These are phyloP conservation scores for Meganola albula DNA, from an alignment of 2,888 invertebrate genomes.

Conservation along the genomic window DNA sequence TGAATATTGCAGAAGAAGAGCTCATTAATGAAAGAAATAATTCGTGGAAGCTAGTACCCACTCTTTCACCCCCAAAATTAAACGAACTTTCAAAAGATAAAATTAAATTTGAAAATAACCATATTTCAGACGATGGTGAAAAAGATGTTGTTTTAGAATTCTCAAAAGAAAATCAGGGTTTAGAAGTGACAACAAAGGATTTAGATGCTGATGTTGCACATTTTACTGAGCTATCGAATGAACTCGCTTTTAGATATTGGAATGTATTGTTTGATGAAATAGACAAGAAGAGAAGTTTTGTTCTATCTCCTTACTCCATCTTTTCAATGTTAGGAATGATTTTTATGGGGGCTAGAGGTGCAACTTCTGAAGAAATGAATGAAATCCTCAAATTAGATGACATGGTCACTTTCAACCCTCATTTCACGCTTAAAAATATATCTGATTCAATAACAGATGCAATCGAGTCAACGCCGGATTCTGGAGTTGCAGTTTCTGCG, in stretches of 20 bases:
- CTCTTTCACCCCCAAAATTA: slow-evolving; percentile 70
- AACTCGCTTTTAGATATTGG: slow-evolving; percentile 91
- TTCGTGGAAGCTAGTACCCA: slow-evolving; percentile 79
- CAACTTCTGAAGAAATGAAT: slow-evolving; percentile 94
- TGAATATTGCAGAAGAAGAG: slow-evolving; percentile 67
- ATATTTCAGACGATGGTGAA: slow-evolving; percentile 36
- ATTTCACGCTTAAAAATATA: slow-evolving; percentile 90
- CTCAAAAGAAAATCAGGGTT: slow-evolving; percentile 78
- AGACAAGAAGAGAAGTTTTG: slow-evolving; percentile 86
- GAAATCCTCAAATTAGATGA: slow-evolving; percentile 90
- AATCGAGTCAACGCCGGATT: slow-evolving; percentile 80
- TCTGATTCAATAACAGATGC: slow-evolving; percentile 91
- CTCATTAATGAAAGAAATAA: slow-evolving; percentile 54
- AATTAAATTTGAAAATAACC: slow-evolving; percentile 45
- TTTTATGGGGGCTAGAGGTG: slow-evolving; percentile 90
- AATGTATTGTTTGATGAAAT: slow-evolving; percentile 82
- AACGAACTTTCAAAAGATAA: slow-evolving; percentile 59
- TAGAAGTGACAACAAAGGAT: slow-evolving; percentile 85
- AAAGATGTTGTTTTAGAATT: slow-evolving; percentile 62
- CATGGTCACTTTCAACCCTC: slow-evolving; percentile 93
- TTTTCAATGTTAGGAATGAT: slow-evolving; percentile 94
- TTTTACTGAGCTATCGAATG: slow-evolving; percentile 89
- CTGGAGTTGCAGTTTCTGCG: slow-evolving; percentile 87
- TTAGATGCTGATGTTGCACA: slow-evolving; percentile 86
- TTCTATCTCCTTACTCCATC: slow-evolving; percentile 90